Evolutionary conservation across 2,113 vertebrate genomes (phyloP), one percentile per base, ranked within the genome.

Genomic region (Xenopus laevis): DNA sequence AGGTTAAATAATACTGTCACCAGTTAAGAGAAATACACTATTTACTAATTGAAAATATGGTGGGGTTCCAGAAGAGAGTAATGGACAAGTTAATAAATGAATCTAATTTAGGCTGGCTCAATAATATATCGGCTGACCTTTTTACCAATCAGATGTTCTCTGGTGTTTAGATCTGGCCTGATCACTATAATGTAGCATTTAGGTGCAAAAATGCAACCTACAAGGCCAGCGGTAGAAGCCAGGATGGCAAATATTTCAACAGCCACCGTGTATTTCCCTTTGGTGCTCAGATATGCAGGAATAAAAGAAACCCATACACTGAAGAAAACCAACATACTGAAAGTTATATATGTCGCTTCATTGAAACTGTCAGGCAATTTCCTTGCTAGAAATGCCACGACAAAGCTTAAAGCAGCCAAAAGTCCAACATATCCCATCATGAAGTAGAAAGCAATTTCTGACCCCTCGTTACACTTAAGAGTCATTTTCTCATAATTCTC

Each of bases 361-460:
- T 55, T 55, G 7, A 55, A 55, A 55, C 17, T 55, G 53, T 55
- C 53, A n/a, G 53, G 53, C 53, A 55, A 55, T n/a, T 55, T 55
- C 53, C 53, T 55, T 16, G 53, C 53, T 55, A 55, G 53, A 55
- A 55, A 55, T 16, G 53, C 53, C 53, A 55, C 53, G 4, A 55
- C 17, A 55, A 55, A 55, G 53, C 53, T 55, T 55, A 55, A 55
- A n/a, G 13, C 53, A 55, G 53, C 53, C 53, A 55, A 55, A n/a
- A 55, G 17, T 16, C 15, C 53, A 8, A 55, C 53, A 55, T 55
- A 55, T 16, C 53, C 53, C 10, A n/a, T 16, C 9, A 55, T 13
- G 16, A 7, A 55, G 53, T 55, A 55, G 17, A 55, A 55, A 8
- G 17, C 53, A 18, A n/a, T 8, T n/a, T 55, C 53, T n/a, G 53